These are phyloP conservation scores for Alentia gelatinosa DNA, from an alignment of 2,888 invertebrate genomes.

Conservation along the genomic window DNA sequence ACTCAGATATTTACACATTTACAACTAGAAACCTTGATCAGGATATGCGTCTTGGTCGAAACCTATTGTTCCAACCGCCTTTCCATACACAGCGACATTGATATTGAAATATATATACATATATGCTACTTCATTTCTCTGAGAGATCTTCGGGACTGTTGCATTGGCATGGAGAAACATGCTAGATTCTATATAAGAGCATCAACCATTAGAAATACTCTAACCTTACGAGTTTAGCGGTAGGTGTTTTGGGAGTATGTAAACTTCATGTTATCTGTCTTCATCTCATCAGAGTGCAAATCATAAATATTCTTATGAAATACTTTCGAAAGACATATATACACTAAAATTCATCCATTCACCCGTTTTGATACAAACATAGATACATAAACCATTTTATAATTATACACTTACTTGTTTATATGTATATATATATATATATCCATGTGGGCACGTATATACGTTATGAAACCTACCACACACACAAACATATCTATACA, in stretches of 20 bases:
- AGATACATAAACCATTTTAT: background rate
- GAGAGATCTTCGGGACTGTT: too few species aligned
- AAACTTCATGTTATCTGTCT: too few species aligned
- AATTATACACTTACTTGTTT: background rate
- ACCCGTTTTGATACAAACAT: background rate
- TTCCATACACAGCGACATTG: background rate
- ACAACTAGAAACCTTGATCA: background rate
- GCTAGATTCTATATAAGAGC: background rate
- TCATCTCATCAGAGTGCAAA: too few species aligned
- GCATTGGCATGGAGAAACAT: background rate
- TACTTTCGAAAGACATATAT: too few species aligned
- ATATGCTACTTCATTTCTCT: too few species aligned
- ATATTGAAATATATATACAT: background rate
- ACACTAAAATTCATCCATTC: too few species aligned
- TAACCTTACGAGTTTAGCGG: too few species aligned
- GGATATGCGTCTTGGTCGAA: background rate
- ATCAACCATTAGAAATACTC: too few species aligned
- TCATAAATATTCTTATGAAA: too few species aligned
- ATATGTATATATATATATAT: background rate
- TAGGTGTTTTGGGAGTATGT: too few species aligned
- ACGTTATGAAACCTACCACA: background rate
- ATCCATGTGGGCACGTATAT: background rate
- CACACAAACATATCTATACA: background rate
- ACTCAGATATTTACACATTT: background rate
- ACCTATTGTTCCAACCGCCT: background rate